Percentiles rank a stretch among this genome's conserved stretches.
Evolutionary conservation across 1,140 invertebrate species (phyloP).

Genomic region (Doryteuthis pealeii): DNA sequence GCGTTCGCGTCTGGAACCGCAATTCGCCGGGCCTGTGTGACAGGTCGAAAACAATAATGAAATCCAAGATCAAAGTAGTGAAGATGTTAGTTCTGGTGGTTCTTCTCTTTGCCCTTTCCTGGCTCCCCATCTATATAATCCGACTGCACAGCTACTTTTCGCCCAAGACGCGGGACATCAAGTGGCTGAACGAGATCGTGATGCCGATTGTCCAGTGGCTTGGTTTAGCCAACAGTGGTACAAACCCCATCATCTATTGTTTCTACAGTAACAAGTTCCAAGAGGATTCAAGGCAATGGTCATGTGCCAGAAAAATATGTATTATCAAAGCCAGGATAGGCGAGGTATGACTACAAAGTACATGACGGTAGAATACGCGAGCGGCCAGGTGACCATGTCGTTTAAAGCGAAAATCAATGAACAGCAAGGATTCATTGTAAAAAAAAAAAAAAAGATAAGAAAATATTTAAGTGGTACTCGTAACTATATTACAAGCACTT

Average conservation of each 20-base stretch:
- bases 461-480: too few species aligned
- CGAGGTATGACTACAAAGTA: slow-evolving; percentile 38
- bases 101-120: slow-evolving; percentile 91
- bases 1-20: slow-evolving; percentile 85
- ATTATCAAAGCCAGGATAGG: slow-evolving; percentile 16
- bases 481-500: too few species aligned
- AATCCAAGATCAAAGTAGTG: slow-evolving; percentile 69
- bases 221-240: slow-evolving; percentile 93
- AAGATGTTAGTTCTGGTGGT: slow-evolving; percentile 97
- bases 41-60: slow-evolving; percentile 43
- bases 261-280: slow-evolving; percentile 97
- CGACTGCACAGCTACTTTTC: slow-evolving; percentile 38
- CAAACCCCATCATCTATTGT: slow-evolving; percentile 96
- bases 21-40: slow-evolving; percentile 72
- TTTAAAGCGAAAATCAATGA: background rate
- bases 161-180: slow-evolving; percentile 60
- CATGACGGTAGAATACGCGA: slow-evolving; percentile 43
- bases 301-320: slow-evolving; percentile 21
- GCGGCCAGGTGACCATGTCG: slow-evolving; percentile 36
- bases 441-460: background rate
- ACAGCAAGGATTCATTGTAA: background rate
- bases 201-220: slow-evolving; percentile 94
- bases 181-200: slow-evolving; percentile 69
- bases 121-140: slow-evolving; percentile 84
- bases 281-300: slow-evolving; percentile 70